Conservation (phyloP, 2,888 invertebrate species). For the Amphimallon solstitiale region DNA sequence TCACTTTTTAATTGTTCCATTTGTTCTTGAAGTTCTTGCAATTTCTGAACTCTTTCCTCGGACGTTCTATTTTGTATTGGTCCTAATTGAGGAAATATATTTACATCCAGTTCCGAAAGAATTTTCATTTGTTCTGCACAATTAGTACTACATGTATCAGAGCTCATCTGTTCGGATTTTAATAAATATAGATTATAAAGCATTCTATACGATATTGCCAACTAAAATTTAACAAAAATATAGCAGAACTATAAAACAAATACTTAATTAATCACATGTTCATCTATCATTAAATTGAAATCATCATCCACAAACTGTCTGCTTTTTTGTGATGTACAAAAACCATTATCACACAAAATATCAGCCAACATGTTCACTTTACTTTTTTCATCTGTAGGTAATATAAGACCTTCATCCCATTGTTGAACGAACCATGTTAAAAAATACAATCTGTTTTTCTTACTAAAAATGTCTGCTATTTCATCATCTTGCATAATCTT, state of each 20-base stretch:
- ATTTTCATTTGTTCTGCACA: constrained; percentile 11
- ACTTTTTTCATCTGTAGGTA: not conserved
- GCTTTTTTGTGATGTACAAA: constrained; percentile 16
- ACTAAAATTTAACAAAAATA: constrained; percentile 7
- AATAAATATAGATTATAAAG: constrained; percentile 17
- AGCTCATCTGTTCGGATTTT: not conserved
- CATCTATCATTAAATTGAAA: constrained; percentile 1
- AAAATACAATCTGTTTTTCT: constrained; percentile 13
- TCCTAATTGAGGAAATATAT: constrained; percentile 12
- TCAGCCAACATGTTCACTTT: constrained; percentile 6
- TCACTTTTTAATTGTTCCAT: constrained; percentile 11
- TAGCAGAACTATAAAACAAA: not conserved
- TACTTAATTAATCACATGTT: not conserved
- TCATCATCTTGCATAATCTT: constrained; percentile 1
- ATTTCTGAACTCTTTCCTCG: constrained; percentile 3
- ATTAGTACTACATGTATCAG: constrained; percentile 6
- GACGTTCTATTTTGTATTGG: constrained; percentile 13
- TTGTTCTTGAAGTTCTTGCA: constrained; percentile 7
- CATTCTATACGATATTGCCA: constrained; percentile 15
- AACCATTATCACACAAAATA: constrained; percentile 13
- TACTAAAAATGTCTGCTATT: constrained; percentile 21
- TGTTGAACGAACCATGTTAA: constrained; percentile 15
- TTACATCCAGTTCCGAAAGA: constrained; percentile 17
- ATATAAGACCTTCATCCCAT: constrained; percentile 8
- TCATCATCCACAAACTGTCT: constrained; percentile 10